Percentiles rank a stretch among this genome's conserved stretches.
Conservation (phyloP, 1,140 invertebrate genomes). For the Nasonia vitripennis region DNA sequence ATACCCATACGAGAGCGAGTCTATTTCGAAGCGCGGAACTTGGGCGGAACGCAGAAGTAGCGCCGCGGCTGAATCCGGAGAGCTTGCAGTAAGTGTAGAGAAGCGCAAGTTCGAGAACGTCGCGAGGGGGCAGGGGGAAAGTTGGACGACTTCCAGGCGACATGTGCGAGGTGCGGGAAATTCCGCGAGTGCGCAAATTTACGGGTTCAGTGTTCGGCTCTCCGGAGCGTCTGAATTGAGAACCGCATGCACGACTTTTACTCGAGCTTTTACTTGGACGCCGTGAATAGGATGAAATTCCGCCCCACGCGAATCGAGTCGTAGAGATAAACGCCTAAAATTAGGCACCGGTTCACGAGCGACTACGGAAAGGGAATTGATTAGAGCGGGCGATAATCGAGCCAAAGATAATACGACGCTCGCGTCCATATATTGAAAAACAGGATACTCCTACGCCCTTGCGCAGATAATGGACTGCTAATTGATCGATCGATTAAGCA, state of each 20-base stretch:
- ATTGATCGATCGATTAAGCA: neutral
- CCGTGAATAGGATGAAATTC: neutral
- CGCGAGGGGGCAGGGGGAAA: conserved; percentile 7
- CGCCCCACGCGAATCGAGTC: neutral
- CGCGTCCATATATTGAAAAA: neutral
- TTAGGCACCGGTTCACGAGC: neutral
- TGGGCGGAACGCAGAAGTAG: conserved; percentile 37
- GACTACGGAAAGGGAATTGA: neutral
- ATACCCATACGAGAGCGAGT: neutral
- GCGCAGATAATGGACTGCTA: neutral
- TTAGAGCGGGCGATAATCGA: neutral
- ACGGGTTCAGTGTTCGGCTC: conserved; percentile 31
- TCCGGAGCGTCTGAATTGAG: neutral
- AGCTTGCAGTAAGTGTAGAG: conserved; percentile 27
- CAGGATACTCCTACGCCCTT: conserved; percentile 2
- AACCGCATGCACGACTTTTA: too few species aligned
- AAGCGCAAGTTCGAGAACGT: conserved; percentile 7
- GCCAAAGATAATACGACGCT: too few species aligned
- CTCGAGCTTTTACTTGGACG: neutral
- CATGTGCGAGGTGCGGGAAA: conserved; percentile 6
- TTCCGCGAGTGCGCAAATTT: conserved; percentile 22
- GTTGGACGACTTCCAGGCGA: conserved; percentile 40
- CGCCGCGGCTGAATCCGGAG: conserved; percentile 11
- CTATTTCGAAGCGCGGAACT: conserved; percentile 39
- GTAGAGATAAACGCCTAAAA: neutral